Conservation (phyloP, 1,140 invertebrate species). For the Cepaea nemoralis region DNA sequence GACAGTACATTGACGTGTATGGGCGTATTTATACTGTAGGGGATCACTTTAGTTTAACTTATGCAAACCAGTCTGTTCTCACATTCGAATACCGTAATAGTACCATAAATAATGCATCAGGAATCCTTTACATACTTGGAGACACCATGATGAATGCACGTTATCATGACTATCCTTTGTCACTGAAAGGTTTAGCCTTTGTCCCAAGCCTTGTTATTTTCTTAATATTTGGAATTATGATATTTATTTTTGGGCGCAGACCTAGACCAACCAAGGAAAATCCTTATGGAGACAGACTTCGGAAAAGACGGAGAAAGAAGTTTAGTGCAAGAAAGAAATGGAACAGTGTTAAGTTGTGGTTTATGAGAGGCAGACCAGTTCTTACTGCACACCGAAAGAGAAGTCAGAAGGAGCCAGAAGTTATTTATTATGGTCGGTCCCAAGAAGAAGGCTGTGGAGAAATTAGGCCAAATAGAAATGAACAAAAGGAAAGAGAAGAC, state of each 20-base stretch:
- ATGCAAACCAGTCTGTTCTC: conserved; percentile 69
- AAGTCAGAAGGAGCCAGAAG: neutral
- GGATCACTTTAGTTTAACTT: conserved; percentile 68
- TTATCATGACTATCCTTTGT: conserved; percentile 72
- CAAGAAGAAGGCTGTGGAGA: neutral
- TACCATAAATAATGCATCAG: conserved; percentile 70
- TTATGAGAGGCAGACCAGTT: neutral
- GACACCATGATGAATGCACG: conserved; percentile 75
- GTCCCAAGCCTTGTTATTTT: conserved; percentile 71
- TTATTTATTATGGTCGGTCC: neutral
- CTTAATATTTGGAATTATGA: conserved; percentile 72
- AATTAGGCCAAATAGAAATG: too few species aligned
- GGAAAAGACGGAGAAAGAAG: conserved; percentile 59
- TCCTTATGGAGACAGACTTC: conserved; percentile 66
- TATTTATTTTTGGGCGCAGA: conserved; percentile 73
- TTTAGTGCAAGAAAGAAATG: conserved; percentile 41
- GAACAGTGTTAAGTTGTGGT: conserved; percentile 2
- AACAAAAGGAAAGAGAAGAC: too few species aligned
- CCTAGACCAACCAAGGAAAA: conserved; percentile 69
- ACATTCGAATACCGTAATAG: conserved; percentile 70
- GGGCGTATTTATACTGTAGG: conserved; percentile 73
- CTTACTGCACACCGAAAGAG: neutral
- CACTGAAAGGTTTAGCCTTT: conserved; percentile 73
- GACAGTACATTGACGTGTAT: conserved; percentile 73
- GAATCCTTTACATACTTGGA: conserved; percentile 65